phyloP scores from a whole-genome alignment of 2,888 invertebrate genomes.

The Cheilosia grossa region DNA sequence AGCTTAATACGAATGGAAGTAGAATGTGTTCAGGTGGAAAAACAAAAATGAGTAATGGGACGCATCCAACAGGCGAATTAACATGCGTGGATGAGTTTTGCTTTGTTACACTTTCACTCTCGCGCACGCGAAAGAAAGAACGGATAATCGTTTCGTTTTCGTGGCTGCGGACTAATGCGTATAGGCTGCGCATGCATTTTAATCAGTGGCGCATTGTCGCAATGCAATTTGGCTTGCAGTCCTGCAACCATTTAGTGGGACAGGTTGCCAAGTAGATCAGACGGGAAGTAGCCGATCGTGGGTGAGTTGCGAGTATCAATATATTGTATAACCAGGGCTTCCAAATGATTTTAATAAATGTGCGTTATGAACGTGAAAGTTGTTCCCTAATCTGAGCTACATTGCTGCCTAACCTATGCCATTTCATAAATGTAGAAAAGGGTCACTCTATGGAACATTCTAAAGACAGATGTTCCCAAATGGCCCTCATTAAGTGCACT shows the following conservation, averaged over 20 bases:
- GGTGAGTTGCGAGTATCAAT: no score
- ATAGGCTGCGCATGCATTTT: slow-evolving; percentile 29
- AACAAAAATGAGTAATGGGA: slow-evolving; percentile 38
- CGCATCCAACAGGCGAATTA: slow-evolving; percentile 61
- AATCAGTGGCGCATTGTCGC: slow-evolving; percentile 23
- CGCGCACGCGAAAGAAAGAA: slow-evolving; percentile 30
- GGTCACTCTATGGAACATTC: no score
- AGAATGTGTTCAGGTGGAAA: slow-evolving; percentile 47
- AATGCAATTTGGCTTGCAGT: slow-evolving; percentile 7
- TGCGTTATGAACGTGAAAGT: background rate
- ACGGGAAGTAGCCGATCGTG: slow-evolving; percentile 17
- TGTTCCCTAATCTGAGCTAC: no score
- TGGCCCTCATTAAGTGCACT: no score
- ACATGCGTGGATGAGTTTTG: slow-evolving; percentile 60
- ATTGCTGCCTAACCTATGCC: no score
- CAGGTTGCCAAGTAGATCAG: slow-evolving; percentile 38
- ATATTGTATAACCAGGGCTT: slow-evolving; percentile 15
- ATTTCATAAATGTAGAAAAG: no score
- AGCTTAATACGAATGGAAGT: slow-evolving; percentile 47
- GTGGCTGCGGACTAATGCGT: slow-evolving; percentile 21
- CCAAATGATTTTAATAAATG: background rate
- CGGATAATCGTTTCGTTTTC: slow-evolving; percentile 48
- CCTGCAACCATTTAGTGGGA: slow-evolving; percentile 34
- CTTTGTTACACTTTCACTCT: slow-evolving; percentile 64
- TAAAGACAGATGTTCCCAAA: no score